These are phyloP conservation scores for Caligus rogercresseyi DNA, from an alignment of 1,140 invertebrate species.

Conservation along the genomic window DNA sequence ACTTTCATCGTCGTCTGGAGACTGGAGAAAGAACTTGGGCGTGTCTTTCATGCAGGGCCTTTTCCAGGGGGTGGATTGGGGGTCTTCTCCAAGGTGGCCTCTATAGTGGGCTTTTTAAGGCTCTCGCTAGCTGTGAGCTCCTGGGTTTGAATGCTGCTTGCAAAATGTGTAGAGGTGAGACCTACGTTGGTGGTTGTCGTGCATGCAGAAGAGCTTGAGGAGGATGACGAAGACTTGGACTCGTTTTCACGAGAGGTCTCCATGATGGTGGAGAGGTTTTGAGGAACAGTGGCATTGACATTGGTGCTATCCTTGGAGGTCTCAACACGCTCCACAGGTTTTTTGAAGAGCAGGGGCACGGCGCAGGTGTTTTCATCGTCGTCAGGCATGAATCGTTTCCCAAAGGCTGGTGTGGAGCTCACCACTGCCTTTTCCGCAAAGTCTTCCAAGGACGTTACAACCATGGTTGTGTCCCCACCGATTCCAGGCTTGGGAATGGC, in stretches of 20 bases:
- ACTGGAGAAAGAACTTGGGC: background rate
- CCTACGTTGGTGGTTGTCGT: background rate
- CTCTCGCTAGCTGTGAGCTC: too few relatives aligned
- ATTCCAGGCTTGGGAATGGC: background rate
- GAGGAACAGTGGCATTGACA: background rate
- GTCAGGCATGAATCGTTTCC: conserved; percentile 3
- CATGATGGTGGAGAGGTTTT: conserved; percentile 13
- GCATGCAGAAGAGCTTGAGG: background rate
- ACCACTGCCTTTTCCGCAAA: conserved; percentile 6
- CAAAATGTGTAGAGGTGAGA: too few relatives aligned
- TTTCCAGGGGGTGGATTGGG: background rate
- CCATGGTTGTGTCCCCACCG: conserved; percentile 1
- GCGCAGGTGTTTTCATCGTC: conserved; percentile 19
- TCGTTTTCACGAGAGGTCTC: conserved; percentile 12
- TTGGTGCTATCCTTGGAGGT: background rate
- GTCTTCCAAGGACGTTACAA: background rate
- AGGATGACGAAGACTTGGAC: conserved; percentile 6
- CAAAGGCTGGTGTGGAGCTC: conserved; percentile 4
- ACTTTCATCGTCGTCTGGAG: background rate
- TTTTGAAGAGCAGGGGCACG: conserved; percentile 8
- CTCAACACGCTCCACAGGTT: background rate
- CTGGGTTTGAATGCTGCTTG: too few relatives aligned
- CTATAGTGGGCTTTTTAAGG: too few relatives aligned
- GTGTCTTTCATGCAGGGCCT: background rate
- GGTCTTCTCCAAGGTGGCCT: too few relatives aligned